Base-by-base conservation (phyloP, 2,888 invertebrate species). In the Apantesis nais region DNA sequence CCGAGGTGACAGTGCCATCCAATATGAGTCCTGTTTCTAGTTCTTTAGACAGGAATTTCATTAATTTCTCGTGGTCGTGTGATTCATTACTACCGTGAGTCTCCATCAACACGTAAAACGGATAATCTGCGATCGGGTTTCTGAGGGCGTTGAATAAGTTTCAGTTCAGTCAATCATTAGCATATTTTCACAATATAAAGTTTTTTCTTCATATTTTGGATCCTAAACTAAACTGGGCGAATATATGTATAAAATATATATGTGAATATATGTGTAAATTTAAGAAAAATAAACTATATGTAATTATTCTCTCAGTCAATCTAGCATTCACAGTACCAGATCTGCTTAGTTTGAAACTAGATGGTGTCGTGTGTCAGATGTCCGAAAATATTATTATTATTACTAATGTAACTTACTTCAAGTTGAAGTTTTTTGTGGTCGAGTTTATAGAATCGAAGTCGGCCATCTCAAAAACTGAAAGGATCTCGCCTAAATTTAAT, bases 381-480 rank as follows among this genome's bases (percentile, higher is more conserved):
- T n/a, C n/a, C n/a, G n/a, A n/a, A n/a, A n/a, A n/a, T n/a, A n/a
- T n/a, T n/a, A n/a, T n/a, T n/a, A n/a, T n/a, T n/a, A n/a, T n/a
- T n/a, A n/a, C n/a, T n/a, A 52, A 16, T 55, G 14, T 8, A 48
- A 90, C 94, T 93, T 88, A 95, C 95, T 92, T 86, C n/a, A 94
- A 75, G 62, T 94, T 94, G 1, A 93, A 95, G 85, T 97, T 96
- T 62, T 94, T 89, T 0, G 96, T 95, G 0, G 97, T 96, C 58
- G 96, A 95, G 25, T 96, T 95, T 83, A 99, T 95, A 0, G 98
- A 96, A 61, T 92, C 91, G 19, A 95, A 95, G 90, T 99, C 99
- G 74, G 99, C 97, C 95, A 99, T 96, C 95, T 99, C 99, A 92
- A 98, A 99, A 0, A 99, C 98, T 8, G 99, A 99, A 58, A 99